These are phyloP conservation scores for Pachliopta kotzebuea DNA, from an alignment of 2,888 invertebrate species.

Conservation along the genomic window DNA sequence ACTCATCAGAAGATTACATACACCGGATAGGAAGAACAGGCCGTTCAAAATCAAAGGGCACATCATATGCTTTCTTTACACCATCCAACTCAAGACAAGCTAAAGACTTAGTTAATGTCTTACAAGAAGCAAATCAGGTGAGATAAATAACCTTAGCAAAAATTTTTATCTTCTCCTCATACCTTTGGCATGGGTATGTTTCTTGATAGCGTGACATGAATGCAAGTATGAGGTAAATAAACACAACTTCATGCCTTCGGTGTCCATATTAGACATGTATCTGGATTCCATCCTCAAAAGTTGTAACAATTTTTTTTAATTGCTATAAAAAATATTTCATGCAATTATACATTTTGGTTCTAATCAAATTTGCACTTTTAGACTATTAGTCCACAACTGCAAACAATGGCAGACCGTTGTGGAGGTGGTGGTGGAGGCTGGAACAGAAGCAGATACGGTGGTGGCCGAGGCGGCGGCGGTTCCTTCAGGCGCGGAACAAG, in stretches of 20 bases:
- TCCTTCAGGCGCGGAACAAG: constrained; percentile 73
- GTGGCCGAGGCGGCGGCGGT: constrained; percentile 70
- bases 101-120: constrained; percentile 92
- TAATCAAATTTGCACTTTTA: constrained; percentile 45
- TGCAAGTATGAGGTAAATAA: constrained; percentile 87
- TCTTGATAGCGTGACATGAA: constrained; percentile 85
- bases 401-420: constrained; percentile 87
- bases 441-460: constrained; percentile 75
- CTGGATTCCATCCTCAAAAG: constrained; percentile 89
- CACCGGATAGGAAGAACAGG: constrained; percentile 97
- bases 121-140: constrained; percentile 94
- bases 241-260: constrained; percentile 88
- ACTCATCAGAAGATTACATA: constrained; percentile 97
- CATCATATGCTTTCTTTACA: constrained; percentile 97
- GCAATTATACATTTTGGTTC: not conserved
- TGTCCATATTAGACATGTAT: constrained; percentile 83
- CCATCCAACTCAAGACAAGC: constrained; percentile 93
- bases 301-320: constrained; percentile 71
- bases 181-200: constrained; percentile 89
- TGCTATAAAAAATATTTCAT: not conserved
- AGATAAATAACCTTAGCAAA: constrained; percentile 6
- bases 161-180: constrained; percentile 72
- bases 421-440: constrained; percentile 82
- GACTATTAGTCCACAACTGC: constrained; percentile 92
- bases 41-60: constrained; percentile 91